Conservation (phyloP, 30 jellyfish, hydroid and myxozoan species). For the Turritopsis rubra region DNA sequence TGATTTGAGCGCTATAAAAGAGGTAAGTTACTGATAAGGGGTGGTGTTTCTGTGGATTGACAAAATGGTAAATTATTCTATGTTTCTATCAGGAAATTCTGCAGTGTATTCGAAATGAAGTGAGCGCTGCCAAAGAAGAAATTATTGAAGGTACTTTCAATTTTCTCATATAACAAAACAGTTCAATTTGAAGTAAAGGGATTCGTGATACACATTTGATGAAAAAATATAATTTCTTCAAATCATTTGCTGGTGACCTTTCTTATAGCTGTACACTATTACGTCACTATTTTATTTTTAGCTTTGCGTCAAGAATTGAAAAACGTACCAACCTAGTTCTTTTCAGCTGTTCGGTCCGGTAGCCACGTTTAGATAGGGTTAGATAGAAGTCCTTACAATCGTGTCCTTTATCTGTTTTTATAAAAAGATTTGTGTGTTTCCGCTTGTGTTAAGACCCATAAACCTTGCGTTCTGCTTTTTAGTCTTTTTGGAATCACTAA, state of each 20-base stretch:
- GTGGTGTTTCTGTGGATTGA: not conserved
- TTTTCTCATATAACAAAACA: not conserved
- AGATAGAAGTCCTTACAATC: too few species aligned
- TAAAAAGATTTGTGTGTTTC: too few species aligned
- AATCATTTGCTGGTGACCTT: not conserved
- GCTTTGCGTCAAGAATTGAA: not conserved
- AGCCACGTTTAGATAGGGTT: not conserved
- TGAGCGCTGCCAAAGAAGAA: conserved; percentile 65
- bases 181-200: not conserved
- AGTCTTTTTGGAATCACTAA: too few species aligned
- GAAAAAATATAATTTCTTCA: too few species aligned
- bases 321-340: not conserved
- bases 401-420: not conserved
- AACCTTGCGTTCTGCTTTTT: too few species aligned
- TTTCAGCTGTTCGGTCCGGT: not conserved
- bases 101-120: conserved; percentile 48
- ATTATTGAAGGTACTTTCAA: conserved; percentile 44
- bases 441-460: too few species aligned
- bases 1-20: conserved; percentile 13
- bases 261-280: not conserved
- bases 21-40: conserved; percentile 5
- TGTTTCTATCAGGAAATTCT: conserved; percentile 43
- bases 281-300: not conserved
- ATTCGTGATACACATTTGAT: too few species aligned
- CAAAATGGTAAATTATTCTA: not conserved